Base-by-base conservation (phyloP, 35 echinoderm and acorn worm species). In the Chiridota heheva region DNA sequence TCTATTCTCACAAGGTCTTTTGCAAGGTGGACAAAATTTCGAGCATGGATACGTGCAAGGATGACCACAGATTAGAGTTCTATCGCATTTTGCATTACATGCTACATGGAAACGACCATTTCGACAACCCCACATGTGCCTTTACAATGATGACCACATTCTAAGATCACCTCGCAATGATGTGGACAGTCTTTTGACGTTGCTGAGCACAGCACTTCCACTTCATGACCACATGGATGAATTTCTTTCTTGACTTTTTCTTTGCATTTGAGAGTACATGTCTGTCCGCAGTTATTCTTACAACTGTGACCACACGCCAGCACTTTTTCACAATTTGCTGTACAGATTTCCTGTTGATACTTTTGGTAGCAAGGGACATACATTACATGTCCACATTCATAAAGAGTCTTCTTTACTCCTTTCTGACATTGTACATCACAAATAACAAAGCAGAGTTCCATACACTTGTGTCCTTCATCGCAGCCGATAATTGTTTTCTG, bases 251-350 rank as follows among this genome's bases (percentile, higher is more conserved):
- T 31, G 12, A 60, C 43, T 57, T 47, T 58, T 10, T 73, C 13
- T 2, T 20, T 16, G 12, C 67, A 62, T 0, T n/a, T 28, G 1
- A 10, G 26, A 4, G 51, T 75, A 48, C 82, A 85, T 35, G 13
- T 1, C 16, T 7, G 5, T 42, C 38, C 17, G 42, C 82, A 85
- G 13, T 25, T 35, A 24, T 76, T 2, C 20, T 31, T 48, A 36
- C 92, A 96, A 17, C 2, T 27, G 29, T 96, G 87, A 20, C 82
- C 87, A 55, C 87, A 95, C 2, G 31, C 28, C 33, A 92, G 41
- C 7, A 43, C 27, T 26, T 32, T 70, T 20, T 69, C 41, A 32
- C 90, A 92, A 24, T 44, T 55, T 4, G 26, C n/a, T 7, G 51
- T 47, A 37, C 90, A 92, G 1, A 64, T 18, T 26, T 74, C 77